Base-by-base conservation (phyloP, 1,140 invertebrate species). In the Phymastichus coffea region DNA sequence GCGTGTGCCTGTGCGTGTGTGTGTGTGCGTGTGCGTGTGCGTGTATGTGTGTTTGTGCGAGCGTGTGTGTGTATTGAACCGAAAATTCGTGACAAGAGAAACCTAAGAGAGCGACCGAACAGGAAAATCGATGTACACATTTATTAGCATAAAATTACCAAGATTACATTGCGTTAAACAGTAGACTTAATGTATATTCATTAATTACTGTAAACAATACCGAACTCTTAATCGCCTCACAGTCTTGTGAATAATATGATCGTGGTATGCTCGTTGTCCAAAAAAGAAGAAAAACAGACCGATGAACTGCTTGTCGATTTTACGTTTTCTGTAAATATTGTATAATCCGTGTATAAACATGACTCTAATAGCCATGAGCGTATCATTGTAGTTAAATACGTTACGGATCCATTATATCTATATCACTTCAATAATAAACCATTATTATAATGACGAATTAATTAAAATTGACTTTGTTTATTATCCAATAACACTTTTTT, bases 291-390 rank as follows among this genome's bases (percentile, higher is more conserved):
- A 74, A 68, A 64, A 63, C 58, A 67, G 66, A 66, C 72, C n/a
- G 38, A 56, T 30, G 19, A 28, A 70, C 72, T 71, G 74, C 73
- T 76, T 73, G 72, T 71, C 64, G 59, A 74, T 68, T 70, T 70
- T 74, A 71, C 67, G 67, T 77, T 72, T 64, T 69, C 63, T 77
- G 75, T 77, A 77, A 66, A 77, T 77, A 77, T 77, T 80, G 77
- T 80, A 80, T 78, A 79, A 78, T 80, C 74, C 71, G 70, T 79
- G 77, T 79, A 79, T 78, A 79, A 79, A 79, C 68, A 76, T 76
- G 66, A 78, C 66, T 78, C 67, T 72, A 73, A 66, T 74, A 77
- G 68, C 68, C 76, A 71, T 75, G 72, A 71, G 73, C 73, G 68
- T 77, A 76, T 75, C 71, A 78, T 74, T 75, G 72, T 79, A 79